Conservation (phyloP, 2,113 vertebrate species). For the Chrysemys picta region DNA sequence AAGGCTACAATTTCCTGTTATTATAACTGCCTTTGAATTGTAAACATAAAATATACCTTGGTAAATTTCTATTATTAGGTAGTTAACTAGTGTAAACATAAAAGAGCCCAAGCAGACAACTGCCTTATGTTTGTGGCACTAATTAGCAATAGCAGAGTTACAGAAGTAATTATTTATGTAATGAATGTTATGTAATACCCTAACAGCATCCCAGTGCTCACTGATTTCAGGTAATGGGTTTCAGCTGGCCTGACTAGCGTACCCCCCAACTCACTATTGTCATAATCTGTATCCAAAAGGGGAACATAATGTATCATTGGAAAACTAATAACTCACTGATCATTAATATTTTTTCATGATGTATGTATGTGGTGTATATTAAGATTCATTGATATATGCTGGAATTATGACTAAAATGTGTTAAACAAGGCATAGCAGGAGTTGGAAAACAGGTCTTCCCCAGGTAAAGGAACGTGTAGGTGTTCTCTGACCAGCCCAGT, state of each 20-base stretch:
- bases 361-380: not conserved
- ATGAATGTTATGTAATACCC: not conserved
- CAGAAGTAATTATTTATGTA: conserved; percentile 15
- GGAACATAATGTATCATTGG: not conserved
- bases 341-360: not conserved
- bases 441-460: not conserved
- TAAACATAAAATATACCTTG: conserved; percentile 33
- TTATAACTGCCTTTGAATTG: not conserved
- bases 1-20: not conserved
- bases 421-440: not conserved
- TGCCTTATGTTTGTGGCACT: conserved; percentile 21
- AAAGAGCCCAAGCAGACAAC: conserved; percentile 39
- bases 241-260: not conserved
- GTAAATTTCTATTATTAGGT: conserved; percentile 32
- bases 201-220: not conserved
- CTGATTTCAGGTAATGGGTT: not conserved
- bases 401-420: not conserved
- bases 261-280: not conserved
- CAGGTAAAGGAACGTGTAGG: not conserved
- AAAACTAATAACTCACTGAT: not conserved
- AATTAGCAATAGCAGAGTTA: conserved; percentile 20
- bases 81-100: conserved; percentile 43
- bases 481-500: not conserved
- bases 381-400: not conserved
- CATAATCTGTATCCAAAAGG: not conserved